Conservation (phyloP, 2,113 vertebrate species). For the Channa argus region DNA sequence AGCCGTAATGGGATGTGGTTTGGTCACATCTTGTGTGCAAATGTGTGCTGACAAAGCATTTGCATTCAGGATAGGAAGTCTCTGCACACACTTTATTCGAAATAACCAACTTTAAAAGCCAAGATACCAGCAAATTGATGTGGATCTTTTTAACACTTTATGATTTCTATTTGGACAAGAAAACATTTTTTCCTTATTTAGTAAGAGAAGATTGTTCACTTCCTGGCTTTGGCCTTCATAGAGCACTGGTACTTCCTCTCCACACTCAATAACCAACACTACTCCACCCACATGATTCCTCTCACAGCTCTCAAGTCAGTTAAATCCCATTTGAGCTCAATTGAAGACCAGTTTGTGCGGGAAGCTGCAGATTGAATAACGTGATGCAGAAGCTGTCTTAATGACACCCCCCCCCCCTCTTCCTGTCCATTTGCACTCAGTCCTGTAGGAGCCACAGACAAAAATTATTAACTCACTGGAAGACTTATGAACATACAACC, state of each 20-base stretch:
- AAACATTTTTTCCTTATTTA: not conserved
- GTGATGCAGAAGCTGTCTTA: conserved; percentile 19
- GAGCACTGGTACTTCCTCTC: not conserved
- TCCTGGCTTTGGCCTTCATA: not conserved
- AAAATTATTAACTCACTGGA: conserved; percentile 53
- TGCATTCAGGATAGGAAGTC: not conserved
- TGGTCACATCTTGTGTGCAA: not conserved
- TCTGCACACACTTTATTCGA: not conserved
- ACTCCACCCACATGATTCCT: not conserved
- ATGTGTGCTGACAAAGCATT: conserved; percentile 10
- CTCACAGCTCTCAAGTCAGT: conserved; percentile 36
- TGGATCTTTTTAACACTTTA: conserved; percentile 2
- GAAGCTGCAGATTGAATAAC: conserved; percentile 45
- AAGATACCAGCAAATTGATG: not conserved
- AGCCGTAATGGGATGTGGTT: not conserved
- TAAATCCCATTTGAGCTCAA: conserved; percentile 29
- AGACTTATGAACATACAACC: conserved; percentile 44
- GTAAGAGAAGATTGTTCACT: not conserved
- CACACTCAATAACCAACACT: conserved; percentile 15
- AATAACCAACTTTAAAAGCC: not conserved
- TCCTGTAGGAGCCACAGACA: conserved; percentile 40
- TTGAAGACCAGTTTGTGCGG: conserved; percentile 30
- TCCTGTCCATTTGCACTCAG: conserved; percentile 27
- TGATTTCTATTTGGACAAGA: not conserved
- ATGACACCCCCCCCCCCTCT: conserved; percentile 46